Conservation (phyloP, 2,797 vertebrate species). For the Cyclura pinguis region DNA sequence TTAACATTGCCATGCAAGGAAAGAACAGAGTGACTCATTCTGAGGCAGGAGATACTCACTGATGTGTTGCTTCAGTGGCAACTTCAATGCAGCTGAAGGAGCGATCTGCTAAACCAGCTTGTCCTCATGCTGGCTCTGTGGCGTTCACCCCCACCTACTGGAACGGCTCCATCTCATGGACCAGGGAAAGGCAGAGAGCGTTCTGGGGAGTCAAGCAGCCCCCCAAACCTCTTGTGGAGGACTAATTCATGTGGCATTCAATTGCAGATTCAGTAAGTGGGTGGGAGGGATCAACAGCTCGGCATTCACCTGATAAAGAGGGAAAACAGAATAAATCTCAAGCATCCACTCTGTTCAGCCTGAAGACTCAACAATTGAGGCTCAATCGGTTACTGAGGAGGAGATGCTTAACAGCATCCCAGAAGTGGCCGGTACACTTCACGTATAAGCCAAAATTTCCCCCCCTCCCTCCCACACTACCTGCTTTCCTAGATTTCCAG, state of each 20-base stretch:
- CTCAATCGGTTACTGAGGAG: neutral
- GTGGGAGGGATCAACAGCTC: slow-evolving; percentile 42
- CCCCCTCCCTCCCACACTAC: too few relatives aligned
- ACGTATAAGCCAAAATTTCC: neutral
- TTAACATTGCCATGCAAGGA: neutral
- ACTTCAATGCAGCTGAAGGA: too few relatives aligned
- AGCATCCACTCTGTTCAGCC: neutral
- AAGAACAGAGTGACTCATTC: neutral
- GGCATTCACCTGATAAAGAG: neutral
- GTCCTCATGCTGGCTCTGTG: neutral
- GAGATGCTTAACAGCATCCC: neutral
- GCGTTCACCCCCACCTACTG: too few relatives aligned
- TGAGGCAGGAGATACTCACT: too few relatives aligned
- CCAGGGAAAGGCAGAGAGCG: neutral
- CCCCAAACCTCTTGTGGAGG: neutral
- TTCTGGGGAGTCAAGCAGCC: neutral
- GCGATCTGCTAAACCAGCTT: neutral
- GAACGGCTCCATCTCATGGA: neutral
- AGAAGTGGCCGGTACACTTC: neutral
- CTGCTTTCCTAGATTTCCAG: neutral
- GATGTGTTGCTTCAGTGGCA: too few relatives aligned
- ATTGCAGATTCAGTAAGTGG: slow-evolving; percentile 23
- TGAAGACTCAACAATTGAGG: neutral
- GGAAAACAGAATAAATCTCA: neutral
- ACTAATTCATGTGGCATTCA: neutral